Base-by-base conservation (phyloP, 2,797 vertebrate genomes). In the Taenioides sp. region DNA sequence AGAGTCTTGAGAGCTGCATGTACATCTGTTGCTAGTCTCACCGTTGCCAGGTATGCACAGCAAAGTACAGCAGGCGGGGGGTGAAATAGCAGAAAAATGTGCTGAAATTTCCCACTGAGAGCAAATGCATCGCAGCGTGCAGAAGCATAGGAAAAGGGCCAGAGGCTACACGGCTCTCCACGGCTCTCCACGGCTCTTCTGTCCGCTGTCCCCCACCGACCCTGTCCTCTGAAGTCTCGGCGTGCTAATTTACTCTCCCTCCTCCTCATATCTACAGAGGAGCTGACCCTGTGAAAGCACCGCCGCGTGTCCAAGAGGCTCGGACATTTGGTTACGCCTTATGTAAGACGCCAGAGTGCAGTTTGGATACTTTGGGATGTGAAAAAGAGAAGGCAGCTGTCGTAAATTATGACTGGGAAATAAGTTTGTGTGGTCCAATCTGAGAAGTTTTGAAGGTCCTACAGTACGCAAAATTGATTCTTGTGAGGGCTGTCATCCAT, bases 121-220 rank as follows among this genome's bases (percentile, higher is more conserved):
- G 72, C 60, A 79, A 88, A 85, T 76, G 73, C 75, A 81, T 78
- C 80, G 59, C 81, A 78, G 82, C 69, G 1, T 78, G 78, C 54
- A 77, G 85, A 75, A 77, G 80, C 59, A 84, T 81, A 81, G 82
- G 75, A 72, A 37, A 59, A 87, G 79, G 78, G 72, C 72, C 75
- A 40, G 20, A 52, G 70, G 71, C 18, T 16, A 23, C 59, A 17
- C 52, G 25, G 75, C 76, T 57, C 60, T 57, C 9, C 34, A 34
- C 31, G 31, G 31, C 31, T 7, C 31, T 34, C 31, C 59, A 14
- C 57, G 27, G 75, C 78, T 57, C 63, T 57, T 62, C 71, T 63
- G 75, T 79, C 40, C 70, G 67, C 62, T 57, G 47, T 23, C 67
- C 7, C 25, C n/a, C 72, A 65, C 47, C 0, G 66, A 43, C 58